Evolutionary conservation across 2,797 vertebrate species (phyloP), one percentile per base, ranked within the genome.

Genomic region (Echeneis naucrates): DNA sequence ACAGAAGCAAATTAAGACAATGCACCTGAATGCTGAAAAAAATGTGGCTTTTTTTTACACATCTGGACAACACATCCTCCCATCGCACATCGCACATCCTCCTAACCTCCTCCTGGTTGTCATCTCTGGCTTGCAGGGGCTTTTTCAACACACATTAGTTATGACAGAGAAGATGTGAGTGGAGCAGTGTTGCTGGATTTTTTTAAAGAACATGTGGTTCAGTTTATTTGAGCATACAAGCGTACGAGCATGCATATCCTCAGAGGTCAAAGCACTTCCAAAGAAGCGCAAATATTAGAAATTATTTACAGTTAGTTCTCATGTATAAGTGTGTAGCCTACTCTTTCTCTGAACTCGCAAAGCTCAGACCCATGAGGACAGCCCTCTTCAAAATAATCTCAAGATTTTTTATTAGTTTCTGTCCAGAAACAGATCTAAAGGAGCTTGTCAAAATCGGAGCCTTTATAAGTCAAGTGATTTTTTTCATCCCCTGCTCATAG

Each of bases 21-120:
- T 40, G 62, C 47, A 77, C 79, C 68, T 80, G 77, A 85, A 77
- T 51, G 40, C 42, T 66, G n/a, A n/a, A n/a, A n/a, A n/a, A n/a
- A n/a, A n/a, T n/a, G n/a, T n/a, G n/a, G n/a, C n/a, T n/a, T n/a
- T n/a, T n/a, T n/a, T n/a, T n/a, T n/a, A n/a, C 68, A 81, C 88
- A 91, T 92, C 88, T 88, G 89, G 88, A 79, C 38, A 72, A 82
- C 64, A 78, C 60, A n/a, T n/a, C n/a, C n/a, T n/a, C n/a, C n/a
- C n/a, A n/a, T n/a, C n/a, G n/a, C n/a, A n/a, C n/a, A 89, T 88
- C 83, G 76, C 51, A 73, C 55, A 48, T 62, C 35, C 44, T 72
- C 60, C 44, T 19, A 27, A 53, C 53, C 33, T 37, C 65, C 45
- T 73, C 57, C 53, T 6, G 12, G 32, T 52, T 77, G 76, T 78